Base-by-base conservation (phyloP, 2,888 invertebrate genomes). In the Odontocolon sp. region DNA sequence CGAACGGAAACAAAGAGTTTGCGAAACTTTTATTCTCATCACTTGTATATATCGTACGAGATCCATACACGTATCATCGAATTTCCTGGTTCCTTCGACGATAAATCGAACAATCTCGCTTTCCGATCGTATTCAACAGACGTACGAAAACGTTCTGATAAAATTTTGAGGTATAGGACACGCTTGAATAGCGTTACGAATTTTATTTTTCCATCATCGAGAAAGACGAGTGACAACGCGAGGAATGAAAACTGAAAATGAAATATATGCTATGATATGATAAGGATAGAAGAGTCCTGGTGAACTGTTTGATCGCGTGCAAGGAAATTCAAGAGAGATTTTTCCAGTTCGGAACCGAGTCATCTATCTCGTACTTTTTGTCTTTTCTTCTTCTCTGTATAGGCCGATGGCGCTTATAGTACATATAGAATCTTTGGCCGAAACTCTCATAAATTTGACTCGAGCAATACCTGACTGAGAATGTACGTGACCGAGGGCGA, bases 401-500 rank as follows among this genome's bases (percentile, higher is more conserved):
- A 4, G 26, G n/a, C n/a, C n/a, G n/a, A n/a, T n/a, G n/a, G 18
- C 11, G 18, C n/a, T 54, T 16, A 18, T 54, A 16, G 16, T 4
- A 16, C 31, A 2, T 1, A 33, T 33, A 1, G 9, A 4, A 33
- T 18, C n/a, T n/a, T n/a, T n/a, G n/a, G 9, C 4, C 14, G 2
- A 50, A 38, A 50, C 3, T 14, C 26, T 16, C 26, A n/a, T 50
- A 31, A 47, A 23, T 47, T 47, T 52, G 16, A 14, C n/a, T 52
- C 38, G 18, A 38, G 54, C 33, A 61, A 59, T 72, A 76, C 23
- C 56, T 57, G 73, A 66, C 56, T 36, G 31, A 63, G 52, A 28
- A 54, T 66, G 69, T 31, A 61, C 73, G 78, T 78, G 73, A 63
- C 68, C 36, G 45, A 36, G 64, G 61, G 50, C 74, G 73, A 78